Base-by-base conservation (phyloP, 2,888 invertebrate genomes). In the Brachypalpus laphriformis region DNA sequence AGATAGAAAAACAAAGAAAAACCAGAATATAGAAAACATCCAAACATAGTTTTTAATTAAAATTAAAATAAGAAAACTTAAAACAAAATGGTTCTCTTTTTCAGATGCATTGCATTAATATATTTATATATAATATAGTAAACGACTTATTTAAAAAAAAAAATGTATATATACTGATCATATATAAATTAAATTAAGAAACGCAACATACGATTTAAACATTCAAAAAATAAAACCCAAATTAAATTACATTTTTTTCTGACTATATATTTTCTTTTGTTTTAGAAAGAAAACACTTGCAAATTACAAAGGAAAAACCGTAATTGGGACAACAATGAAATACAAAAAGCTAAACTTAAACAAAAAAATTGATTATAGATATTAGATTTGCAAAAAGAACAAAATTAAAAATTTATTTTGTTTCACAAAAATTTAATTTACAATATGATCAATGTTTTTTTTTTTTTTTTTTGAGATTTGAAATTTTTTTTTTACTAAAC, bases 71-170 rank as follows among this genome's bases (percentile, higher is more conserved):
- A 85, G 59, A 72, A 78, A 85, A 85, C 81, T 81, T 85, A 81
- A 85, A 85, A 76, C 70, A 85, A 76, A 85, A 85, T 81, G 75
- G 75, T 82, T 86, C 70, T 86, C 68, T 77, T 76, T 78, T 82
- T 86, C 81, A 86, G 82, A 82, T 86, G 86, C 86, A 86, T 86
- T 86, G 86, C 86, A 86, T 82, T 86, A 86, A 77, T 86, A 76
- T 68, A 82, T 82, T 72, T 74, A 68, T 86, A 76, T 81, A 81
- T 80, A 47, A 74, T 76, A 81, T 82, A 82, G 71, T 82, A 76
- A 82, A 82, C 81, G 61, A 72, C 77, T 83, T 81, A 76, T 85
- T 80, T 63, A 42, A 76, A 59, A 71, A 47, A 72, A 78, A 71
- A 63, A 61, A 63, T 25, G 25, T 11, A 65, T 76, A n/a, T n/a